Base-by-base conservation (phyloP, 2,888 invertebrate genomes). In the Nycteola revayana region DNA sequence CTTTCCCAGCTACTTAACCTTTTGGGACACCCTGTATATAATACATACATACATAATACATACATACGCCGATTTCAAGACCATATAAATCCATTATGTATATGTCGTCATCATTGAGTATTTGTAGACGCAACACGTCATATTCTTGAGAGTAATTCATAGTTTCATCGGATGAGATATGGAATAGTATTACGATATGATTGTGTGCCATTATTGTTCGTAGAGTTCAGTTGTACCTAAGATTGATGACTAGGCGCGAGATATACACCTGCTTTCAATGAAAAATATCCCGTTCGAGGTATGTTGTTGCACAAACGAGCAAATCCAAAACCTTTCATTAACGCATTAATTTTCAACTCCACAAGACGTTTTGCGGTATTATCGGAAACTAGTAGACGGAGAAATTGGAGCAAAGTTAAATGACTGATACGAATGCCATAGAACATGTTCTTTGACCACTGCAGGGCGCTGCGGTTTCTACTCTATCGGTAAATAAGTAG, bases 401-500 rank as follows among this genome's bases (percentile, higher is more conserved):
- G 65, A 72, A 84, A 83, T 77, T 75, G 61, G 76, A 75, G 58
- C 79, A 75, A 66, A 71, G 66, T 69, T 67, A 68, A 75, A 72
- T 70, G 70, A 73, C 67, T 72, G 69, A 74, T 71, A 70, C 60
- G 60, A 68, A 52, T 58, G 44, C 58, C 51, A 60, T 56, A 45
- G 61, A 71, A 73, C 75, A 63, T 75, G 74, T 78, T 75, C 72
- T 68, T 65, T 51, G 65, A 70, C 72, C 72, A 70, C 66, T 68
- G 60, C 69, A 66, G 71, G 73, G 72, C 72, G 58, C 60, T 81
- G 82, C 68, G 79, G 82, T 83, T 76, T 74, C 72, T 65, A 71
- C 66, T 68, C 60, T 56, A 66, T 55, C 66, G 64, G 75, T 73
- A 76, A 78, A 55, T 75, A 83, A 84, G 84, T 84, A 77, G 75